Evolutionary conservation across 35 echinoderm and acorn worm genomes (phyloP).

Genomic region (Heliocidaris tuberculata): DNA sequence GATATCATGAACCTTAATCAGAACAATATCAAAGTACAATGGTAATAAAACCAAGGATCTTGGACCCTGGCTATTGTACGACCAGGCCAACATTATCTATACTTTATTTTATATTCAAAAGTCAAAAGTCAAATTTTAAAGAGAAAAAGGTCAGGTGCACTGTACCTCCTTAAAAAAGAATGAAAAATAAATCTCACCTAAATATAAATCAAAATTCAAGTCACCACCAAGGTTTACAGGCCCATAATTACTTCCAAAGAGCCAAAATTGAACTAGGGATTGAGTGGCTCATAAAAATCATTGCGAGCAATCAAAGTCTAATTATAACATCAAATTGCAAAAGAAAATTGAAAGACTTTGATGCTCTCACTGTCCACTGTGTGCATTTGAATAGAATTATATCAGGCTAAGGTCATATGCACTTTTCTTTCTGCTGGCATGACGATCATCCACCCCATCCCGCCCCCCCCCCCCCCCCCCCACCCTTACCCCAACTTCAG

Average conservation of each 20-base stretch:
- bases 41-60: neutral
- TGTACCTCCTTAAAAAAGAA: neutral
- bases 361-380: neutral
- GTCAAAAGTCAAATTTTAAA: neutral
- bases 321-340: neutral
- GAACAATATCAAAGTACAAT: neutral
- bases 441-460: neutral
- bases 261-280: neutral
- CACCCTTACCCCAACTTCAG: neutral
- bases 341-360: neutral
- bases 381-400: neutral
- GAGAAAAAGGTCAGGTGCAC: neutral
- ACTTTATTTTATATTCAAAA: neutral
- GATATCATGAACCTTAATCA: neutral
- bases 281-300: slow-evolving; percentile 1
- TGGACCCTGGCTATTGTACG: too few species aligned
- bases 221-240: neutral
- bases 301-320: slow-evolving; percentile 2
- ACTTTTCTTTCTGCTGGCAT: neutral
- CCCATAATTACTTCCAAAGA: neutral
- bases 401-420: neutral
- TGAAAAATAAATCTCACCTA: neutral
- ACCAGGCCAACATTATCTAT: too few species aligned
- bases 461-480: too few species aligned
- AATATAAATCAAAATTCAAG: neutral